These are phyloP conservation scores for Pyrrhura leucotis DNA, from an alignment of 2,797 vertebrate genomes.

Conservation along the genomic window DNA sequence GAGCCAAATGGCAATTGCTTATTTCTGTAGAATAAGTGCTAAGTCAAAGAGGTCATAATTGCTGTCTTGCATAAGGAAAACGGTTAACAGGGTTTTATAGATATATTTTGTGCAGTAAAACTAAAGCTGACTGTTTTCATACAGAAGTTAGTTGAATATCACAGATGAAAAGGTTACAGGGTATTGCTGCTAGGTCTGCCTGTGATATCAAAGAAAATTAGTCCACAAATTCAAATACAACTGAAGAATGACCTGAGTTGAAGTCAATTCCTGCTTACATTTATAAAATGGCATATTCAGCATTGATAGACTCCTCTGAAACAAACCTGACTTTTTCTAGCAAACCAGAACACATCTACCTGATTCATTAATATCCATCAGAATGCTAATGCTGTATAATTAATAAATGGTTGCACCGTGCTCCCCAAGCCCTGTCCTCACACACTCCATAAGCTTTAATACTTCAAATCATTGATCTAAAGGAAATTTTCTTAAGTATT, in stretches of 20 bases:
- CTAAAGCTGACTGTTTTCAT: constrained; percentile 54
- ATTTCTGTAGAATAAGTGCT: constrained; percentile 72
- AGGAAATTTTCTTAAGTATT: constrained; percentile 30
- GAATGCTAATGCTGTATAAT: not conserved
- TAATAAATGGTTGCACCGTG: constrained; percentile 1
- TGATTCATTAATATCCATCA: not conserved
- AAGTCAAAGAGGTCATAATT: constrained; percentile 75
- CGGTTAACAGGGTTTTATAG: constrained; percentile 69
- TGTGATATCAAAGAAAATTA: not conserved
- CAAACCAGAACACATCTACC: not conserved
- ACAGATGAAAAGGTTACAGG: constrained; percentile 30
- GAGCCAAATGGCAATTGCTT: constrained; percentile 68
- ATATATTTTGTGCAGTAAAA: constrained; percentile 61
- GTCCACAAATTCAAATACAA: not conserved
- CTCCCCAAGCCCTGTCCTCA: not conserved
- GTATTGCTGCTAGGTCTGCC: not conserved
- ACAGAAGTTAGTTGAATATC: constrained; percentile 34
- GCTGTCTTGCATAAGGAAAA: constrained; percentile 69
- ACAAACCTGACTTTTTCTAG: not conserved
- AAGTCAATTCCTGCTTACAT: not conserved
- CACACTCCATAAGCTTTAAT: not conserved
- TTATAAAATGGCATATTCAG: not conserved
- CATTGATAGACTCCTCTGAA: not conserved
- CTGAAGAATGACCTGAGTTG: not conserved
- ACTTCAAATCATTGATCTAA: constrained; percentile 15